phyloP scores from a whole-genome alignment of 2,113 vertebrate species.

The Falco punctatus region DNA sequence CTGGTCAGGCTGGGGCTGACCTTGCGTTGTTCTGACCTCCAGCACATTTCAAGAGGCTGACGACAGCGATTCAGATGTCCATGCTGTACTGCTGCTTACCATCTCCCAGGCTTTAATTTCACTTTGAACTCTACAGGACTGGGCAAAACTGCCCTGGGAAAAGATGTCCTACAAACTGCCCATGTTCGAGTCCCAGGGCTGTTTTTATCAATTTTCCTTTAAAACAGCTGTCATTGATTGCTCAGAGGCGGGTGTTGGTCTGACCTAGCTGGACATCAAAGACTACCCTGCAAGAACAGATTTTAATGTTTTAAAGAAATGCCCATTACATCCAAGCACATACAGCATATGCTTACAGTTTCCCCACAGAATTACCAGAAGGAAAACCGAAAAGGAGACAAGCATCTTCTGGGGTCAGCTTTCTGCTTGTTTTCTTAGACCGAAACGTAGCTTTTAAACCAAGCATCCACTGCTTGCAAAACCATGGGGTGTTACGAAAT shows the following conservation, averaged over 20 bases:
- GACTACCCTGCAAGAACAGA: not conserved
- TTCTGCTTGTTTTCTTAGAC: not conserved
- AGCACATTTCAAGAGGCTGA: fast-evolving
- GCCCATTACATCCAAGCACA: fast-evolving
- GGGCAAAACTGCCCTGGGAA: not conserved
- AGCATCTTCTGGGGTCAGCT: not conserved
- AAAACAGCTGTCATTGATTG: not conserved
- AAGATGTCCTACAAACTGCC: not conserved
- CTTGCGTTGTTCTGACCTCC: not conserved
- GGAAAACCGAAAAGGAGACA: not conserved
- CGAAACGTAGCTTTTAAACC: not conserved
- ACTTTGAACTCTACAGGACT: not conserved
- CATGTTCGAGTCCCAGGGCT: fast-evolving
- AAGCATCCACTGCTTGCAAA: not conserved
- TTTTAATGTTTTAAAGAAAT: not conserved
- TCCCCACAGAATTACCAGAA: not conserved
- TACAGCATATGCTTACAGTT: fast-evolving
- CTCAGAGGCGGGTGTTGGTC: not conserved
- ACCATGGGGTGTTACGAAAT: not conserved
- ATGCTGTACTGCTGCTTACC: not conserved
- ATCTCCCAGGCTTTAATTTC: not conserved
- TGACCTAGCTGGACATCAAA: not conserved
- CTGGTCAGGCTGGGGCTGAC: not conserved
- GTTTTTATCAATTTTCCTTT: not conserved
- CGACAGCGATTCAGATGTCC: fast-evolving